Evolutionary conservation across 1,140 invertebrate genomes (phyloP), one percentile per base, ranked within the genome.

Genomic region (Coenobita brevimanus): DNA sequence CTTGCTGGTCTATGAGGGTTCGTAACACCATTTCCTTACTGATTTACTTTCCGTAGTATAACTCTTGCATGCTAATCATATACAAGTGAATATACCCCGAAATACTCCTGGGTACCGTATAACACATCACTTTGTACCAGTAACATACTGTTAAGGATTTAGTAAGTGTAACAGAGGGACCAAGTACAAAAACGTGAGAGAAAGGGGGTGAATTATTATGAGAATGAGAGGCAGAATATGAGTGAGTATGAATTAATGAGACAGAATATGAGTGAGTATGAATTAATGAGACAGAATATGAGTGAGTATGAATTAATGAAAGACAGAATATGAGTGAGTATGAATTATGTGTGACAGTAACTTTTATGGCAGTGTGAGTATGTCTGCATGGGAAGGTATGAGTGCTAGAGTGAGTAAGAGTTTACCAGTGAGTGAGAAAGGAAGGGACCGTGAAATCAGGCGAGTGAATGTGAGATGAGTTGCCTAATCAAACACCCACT

Each of bases 401-500:
- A n/a, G 60, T 62, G 60, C 27, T 21, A n/a, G 60, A n/a, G 60
- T 62, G 60, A n/a, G 60, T 62, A 27, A n/a, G 60, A n/a, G 60
- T 62, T 21, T 62, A 27, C 27, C 3, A n/a, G 60, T 62, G 60
- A n/a, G 71, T 75, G 21, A n/a, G 43, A 27, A n/a, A 27, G 71
- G 21, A 30, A 97, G 97, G 91, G 96, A 95, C 83, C 95, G 36
- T 21, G 71, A 3, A 33, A 3, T n/a, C n/a, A n/a, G 3, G 71
- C 30, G 3, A 27, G 33, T 46, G 71, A 4, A 33, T 75, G 36
- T 75, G 71, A n/a, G n/a, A n/a, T n/a, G n/a, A n/a, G n/a, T n/a
- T n/a, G n/a, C n/a, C n/a, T n/a, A n/a, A n/a, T n/a, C n/a, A n/a
- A n/a, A n/a, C n/a, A n/a, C n/a, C n/a, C n/a, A n/a, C n/a, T n/a